Evolutionary conservation across 2,113 vertebrate species (phyloP).

Genomic region (Seriola quinqueradiata): DNA sequence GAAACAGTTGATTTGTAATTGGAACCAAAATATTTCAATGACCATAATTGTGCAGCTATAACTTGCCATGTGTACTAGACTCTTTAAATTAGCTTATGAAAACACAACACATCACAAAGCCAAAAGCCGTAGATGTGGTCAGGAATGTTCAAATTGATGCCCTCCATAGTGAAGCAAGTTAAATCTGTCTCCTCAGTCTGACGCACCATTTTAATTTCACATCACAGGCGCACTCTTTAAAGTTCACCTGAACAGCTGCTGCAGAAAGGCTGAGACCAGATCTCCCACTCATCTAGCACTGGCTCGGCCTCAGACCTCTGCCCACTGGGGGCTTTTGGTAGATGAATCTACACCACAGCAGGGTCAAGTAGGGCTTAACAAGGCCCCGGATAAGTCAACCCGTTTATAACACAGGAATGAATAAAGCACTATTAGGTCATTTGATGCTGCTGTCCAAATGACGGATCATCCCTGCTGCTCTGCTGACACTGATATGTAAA

Average conservation of each 20-base stretch:
- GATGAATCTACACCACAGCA: conserved; percentile 13
- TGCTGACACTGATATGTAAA: conserved; percentile 8
- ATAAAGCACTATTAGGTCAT: conserved; percentile 44
- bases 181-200: conserved; percentile 3
- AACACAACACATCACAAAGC: neutral
- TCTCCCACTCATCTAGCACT: conserved; percentile 3
- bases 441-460: conserved; percentile 27
- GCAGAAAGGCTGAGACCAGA: conserved; percentile 24
- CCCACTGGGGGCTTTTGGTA: conserved; percentile 7
- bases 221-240: conserved; percentile 28
- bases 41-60: neutral
- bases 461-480: neutral
- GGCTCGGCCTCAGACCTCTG: neutral
- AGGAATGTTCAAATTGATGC: conserved; percentile 12
- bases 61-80: neutral
- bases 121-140: conserved; percentile 2
- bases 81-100: conserved; percentile 3
- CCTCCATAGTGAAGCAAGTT: conserved; percentile 27
- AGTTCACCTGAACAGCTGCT: conserved; percentile 74
- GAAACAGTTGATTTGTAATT: no score
- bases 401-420: conserved; percentile 30
- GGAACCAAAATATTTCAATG: neutral
- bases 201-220: conserved; percentile 27
- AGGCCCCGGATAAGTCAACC: conserved; percentile 8
- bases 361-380: conserved; percentile 40